A percentile compares a stretch with the other conserved stretches of the same genome.
Evolutionary conservation across 1,140 invertebrate genomes (phyloP).

Genomic region (Manduca sexta): DNA sequence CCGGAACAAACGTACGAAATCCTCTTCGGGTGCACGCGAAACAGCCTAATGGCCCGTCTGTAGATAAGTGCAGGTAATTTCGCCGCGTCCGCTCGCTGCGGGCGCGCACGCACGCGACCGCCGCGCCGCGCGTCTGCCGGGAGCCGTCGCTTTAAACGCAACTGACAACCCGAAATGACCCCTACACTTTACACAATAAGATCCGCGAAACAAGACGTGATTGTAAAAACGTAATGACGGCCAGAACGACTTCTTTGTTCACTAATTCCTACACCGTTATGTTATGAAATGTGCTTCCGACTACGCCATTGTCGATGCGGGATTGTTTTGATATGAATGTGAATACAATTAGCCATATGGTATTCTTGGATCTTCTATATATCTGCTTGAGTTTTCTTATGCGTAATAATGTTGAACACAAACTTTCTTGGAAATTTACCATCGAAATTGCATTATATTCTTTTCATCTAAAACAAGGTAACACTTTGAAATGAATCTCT

Average conservation of each 20-base stretch:
- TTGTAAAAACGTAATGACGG: constrained; percentile 32
- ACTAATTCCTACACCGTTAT: constrained; percentile 60
- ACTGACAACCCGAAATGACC: constrained; percentile 2
- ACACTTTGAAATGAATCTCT: no score
- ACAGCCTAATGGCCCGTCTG: constrained; percentile 30
- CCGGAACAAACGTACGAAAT: constrained; percentile 16
- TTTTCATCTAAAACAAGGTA: no score
- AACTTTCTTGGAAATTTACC: no score
- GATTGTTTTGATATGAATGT: constrained; percentile 14
- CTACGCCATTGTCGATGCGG: constrained; percentile 26
- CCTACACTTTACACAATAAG: background rate
- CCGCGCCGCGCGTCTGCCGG: constrained; percentile 41
- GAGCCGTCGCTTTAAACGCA: constrained; percentile 21
- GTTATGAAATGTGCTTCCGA: constrained; percentile 62
- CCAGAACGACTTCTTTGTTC: constrained; percentile 36
- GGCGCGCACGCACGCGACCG: constrained; percentile 62
- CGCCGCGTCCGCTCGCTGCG: constrained; percentile 47
- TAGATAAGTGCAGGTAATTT: constrained; percentile 57
- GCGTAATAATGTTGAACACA: no score
- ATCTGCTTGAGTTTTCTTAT: no score
- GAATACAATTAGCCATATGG: background rate
- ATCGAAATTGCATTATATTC: no score
- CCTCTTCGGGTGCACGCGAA: constrained; percentile 30
- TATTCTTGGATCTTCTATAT: no score
- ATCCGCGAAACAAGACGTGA: background rate